These are phyloP conservation scores for Pantherophis vulpinus DNA, from an alignment of 2,797 vertebrate species.

Conservation along the genomic window DNA sequence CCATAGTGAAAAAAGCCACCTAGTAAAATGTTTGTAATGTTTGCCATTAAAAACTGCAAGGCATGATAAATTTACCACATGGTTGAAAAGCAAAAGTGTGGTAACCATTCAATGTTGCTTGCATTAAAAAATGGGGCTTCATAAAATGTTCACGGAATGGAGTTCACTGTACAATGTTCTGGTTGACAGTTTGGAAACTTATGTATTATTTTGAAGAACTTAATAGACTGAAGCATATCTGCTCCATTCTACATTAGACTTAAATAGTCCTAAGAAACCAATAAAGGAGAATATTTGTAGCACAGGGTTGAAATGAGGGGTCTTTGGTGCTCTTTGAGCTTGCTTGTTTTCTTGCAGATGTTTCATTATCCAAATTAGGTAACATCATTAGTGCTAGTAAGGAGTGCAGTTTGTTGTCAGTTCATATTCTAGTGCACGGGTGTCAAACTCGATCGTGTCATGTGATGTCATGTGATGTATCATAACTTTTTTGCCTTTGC, in stretches of 20 bases:
- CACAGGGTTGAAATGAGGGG: neutral
- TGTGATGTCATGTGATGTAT: neutral
- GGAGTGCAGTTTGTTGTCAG: neutral
- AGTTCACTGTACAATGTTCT: neutral
- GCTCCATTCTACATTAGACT: neutral
- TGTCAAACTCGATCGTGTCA: neutral
- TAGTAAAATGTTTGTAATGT: too few species aligned
- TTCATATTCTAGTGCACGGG: neutral
- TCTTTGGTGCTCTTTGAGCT: neutral
- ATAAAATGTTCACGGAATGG: neutral
- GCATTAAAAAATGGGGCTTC: neutral
- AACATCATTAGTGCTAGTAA: neutral
- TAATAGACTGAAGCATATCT: too few species aligned
- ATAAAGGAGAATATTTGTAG: neutral
- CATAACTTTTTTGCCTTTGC: neutral
- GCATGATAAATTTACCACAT: neutral
- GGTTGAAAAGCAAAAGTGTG: neutral
- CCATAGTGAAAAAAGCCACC: neutral
- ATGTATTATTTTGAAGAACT: neutral
- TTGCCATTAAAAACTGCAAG: neutral
- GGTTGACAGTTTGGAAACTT: neutral
- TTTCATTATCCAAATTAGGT: neutral
- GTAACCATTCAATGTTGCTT: neutral
- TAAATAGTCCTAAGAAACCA: neutral
- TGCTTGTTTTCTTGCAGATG: neutral